A percentile compares a stretch with the other conserved stretches of the same genome.
Conservation (phyloP, 1,140 invertebrate species). For the Sycophaga agraensis region DNA sequence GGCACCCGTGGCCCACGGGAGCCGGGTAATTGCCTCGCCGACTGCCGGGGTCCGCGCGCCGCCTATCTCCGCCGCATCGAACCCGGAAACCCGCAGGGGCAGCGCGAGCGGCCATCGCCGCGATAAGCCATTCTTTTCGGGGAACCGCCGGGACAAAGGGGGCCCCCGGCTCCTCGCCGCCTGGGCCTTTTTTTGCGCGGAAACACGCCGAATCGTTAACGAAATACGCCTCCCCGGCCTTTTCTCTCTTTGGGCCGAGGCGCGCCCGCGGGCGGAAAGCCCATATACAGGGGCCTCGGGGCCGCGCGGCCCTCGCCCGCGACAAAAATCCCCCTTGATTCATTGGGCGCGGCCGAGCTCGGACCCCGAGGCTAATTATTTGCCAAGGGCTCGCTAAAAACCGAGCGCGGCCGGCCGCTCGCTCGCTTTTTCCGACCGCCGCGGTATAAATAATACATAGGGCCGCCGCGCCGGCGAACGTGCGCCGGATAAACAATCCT, state of each 20-base stretch:
- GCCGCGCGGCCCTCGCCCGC: too few species aligned
- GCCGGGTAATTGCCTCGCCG: conserved; percentile 40
- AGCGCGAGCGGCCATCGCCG: background rate
- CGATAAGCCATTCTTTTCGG: conserved; percentile 29
- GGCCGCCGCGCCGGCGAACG: too few species aligned
- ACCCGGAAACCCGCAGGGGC: conserved; percentile 29
- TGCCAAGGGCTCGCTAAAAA: conserved; percentile 52
- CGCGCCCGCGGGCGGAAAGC: background rate
- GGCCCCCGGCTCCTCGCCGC: conserved; percentile 6
- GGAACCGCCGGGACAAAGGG: conserved; percentile 1
- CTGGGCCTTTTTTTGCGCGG: conserved; percentile 36
- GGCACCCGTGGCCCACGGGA: conserved; percentile 28
- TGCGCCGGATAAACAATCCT: too few species aligned
- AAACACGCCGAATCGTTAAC: conserved; percentile 38
- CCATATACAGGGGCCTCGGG: too few species aligned
- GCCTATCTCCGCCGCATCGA: conserved; percentile 28
- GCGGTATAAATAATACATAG: too few species aligned
- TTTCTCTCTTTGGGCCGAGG: conserved; percentile 23
- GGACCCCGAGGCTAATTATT: conserved; percentile 57
- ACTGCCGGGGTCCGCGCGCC: conserved; percentile 21
- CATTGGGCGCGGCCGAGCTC: too few species aligned
- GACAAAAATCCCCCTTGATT: too few species aligned
- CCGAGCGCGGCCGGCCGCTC: too few species aligned
- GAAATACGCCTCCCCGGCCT: conserved; percentile 35
- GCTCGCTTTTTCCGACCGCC: too few species aligned